Evolutionary conservation across 2,797 vertebrate genomes (phyloP).

Genomic region (Xenopus petersii): DNA sequence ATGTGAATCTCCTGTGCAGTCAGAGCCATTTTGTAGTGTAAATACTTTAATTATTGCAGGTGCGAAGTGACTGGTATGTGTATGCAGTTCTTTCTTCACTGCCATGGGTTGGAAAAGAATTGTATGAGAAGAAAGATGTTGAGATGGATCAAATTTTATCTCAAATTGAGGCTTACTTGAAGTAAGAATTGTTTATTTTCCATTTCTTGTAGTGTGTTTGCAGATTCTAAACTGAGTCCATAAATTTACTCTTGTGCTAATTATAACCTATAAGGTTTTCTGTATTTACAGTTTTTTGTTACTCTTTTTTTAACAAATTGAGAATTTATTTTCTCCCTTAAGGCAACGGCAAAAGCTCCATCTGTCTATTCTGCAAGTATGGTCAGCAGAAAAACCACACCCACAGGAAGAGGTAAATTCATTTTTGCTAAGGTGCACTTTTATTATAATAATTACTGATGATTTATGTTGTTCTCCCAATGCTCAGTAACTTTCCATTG

Average conservation of each 20-base stretch:
- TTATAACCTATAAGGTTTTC: too few relatives aligned
- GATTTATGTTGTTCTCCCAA: too few relatives aligned
- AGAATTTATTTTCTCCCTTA: conserved; percentile 22
- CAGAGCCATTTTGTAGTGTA: too few relatives aligned
- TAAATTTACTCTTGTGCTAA: too few relatives aligned
- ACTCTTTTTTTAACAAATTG: too few relatives aligned
- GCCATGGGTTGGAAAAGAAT: conserved; percentile 96
- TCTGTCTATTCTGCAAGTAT: conserved; percentile 90
- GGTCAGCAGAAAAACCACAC: conserved; percentile 94
- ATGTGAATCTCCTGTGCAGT: too few relatives aligned
- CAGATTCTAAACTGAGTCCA: too few relatives aligned
- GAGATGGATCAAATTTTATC: conserved; percentile 94
- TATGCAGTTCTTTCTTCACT: conserved; percentile 89
- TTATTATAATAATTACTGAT: too few relatives aligned
- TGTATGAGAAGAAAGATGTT: conserved; percentile 97
- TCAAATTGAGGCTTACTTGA: conserved; percentile 90
- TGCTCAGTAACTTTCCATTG: too few relatives aligned
- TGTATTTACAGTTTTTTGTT: too few relatives aligned
- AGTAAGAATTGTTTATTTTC: conserved; percentile 67
- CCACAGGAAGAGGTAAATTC: conserved; percentile 91
- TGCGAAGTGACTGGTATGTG: conserved; percentile 95
- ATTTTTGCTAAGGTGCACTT: too few relatives aligned
- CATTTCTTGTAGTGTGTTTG: too few relatives aligned
- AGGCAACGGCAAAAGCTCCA: conserved; percentile 91
- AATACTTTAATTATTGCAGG: conserved; percentile 62